Base-by-base conservation (phyloP, 2,888 invertebrate species). In the Sycophila texana region DNA sequence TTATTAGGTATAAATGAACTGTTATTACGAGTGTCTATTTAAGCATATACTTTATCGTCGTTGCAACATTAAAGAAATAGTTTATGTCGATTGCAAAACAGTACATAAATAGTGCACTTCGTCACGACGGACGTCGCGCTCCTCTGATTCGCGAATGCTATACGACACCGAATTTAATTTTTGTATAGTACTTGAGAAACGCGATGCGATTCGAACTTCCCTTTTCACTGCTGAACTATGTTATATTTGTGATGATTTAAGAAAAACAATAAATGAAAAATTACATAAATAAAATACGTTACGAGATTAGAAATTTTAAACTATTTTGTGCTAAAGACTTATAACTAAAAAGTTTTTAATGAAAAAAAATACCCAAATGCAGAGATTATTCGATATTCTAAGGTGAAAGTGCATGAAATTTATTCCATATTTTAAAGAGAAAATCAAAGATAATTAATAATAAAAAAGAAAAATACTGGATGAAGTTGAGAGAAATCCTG, bases 31-130 rank as follows among this genome's bases (percentile, higher is more conserved):
- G 74, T 79, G 74, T 79, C 81, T 79, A 79, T 79, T 81, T 76
- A 81, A 81, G 47, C 70, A 81, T 76, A 81, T 81, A 79, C 79
- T 81, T 81, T 81, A 81, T 81, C 57, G 66, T 63, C 75, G 81
- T 81, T 81, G 55, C 79, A 77, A 77, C 63, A 77, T 76, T 81
- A 77, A 53, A 71, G 71, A 74, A 79, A 81, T 77, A 79, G 72
- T 81, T 81, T 81, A 78, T 81, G 72, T 81, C 75, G 30, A 71
- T 60, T 77, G 39, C 26, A 65, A 47, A 77, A 71, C 70, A 77
- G 71, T 80, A 71, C 18, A 39, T 60, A 57, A 57, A 76, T 68
- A 73, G 73, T 39, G 47, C 60, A 53, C 71, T 74, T 67, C 51
- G 66, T 4, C 68, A n/a, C 39, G 14, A 18, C n/a, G 39, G 80